phyloP scores from a whole-genome alignment of 2,888 invertebrate genomes.

The Platynereis dumerilii region DNA sequence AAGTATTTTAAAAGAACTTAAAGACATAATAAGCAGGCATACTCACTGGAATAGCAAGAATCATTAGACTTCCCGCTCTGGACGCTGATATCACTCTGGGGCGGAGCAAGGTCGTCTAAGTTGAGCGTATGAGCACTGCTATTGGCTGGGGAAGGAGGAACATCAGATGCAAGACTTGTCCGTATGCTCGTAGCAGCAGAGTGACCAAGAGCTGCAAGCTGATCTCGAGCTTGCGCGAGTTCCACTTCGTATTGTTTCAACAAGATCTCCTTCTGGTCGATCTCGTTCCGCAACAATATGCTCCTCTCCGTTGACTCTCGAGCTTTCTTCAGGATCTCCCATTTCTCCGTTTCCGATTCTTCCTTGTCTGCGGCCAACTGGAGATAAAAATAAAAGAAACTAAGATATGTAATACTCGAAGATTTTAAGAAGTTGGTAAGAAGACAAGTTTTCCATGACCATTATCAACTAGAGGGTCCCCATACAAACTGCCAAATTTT shows the following conservation, averaged over 20 bases:
- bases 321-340: constrained; percentile 85
- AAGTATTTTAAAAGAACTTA: no score
- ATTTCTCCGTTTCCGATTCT: constrained; percentile 86
- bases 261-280: constrained; percentile 85
- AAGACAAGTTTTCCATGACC: no score
- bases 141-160: constrained; percentile 1
- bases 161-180: constrained; percentile 1
- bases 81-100: constrained; percentile 14
- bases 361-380: constrained; percentile 71
- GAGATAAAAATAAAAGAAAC: no score
- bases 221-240: constrained; percentile 73
- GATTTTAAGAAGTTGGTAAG: no score
- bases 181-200: neutral
- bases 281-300: constrained; percentile 82
- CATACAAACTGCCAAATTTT: no score
- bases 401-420: no score
- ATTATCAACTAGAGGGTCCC: no score
- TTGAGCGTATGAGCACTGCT: neutral
- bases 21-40: no score
- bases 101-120: constrained; percentile 15
- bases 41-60: constrained; percentile 22
- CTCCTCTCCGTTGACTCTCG: constrained; percentile 89
- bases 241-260: constrained; percentile 85
- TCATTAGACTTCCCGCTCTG: constrained; percentile 19
- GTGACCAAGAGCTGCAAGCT: no score